These are phyloP conservation scores for Henricia sp. DNA, from an alignment of 53 echinoderm and acorn worm species.

Conservation along the genomic window DNA sequence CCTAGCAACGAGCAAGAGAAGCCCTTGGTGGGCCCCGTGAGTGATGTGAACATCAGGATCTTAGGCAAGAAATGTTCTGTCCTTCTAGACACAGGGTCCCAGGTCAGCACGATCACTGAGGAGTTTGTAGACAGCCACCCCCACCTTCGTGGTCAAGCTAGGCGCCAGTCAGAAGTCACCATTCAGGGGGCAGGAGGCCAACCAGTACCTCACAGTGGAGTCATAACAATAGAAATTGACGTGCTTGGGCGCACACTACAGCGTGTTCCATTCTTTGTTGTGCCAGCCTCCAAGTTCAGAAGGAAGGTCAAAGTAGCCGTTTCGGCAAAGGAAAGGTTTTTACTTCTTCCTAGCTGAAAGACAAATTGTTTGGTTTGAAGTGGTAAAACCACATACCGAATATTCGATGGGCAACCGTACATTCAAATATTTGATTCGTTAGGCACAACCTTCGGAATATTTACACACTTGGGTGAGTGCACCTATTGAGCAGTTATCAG, in stretches of 20 bases:
- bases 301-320: no score
- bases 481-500: no score
- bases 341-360: no score
- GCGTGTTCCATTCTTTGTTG: background rate
- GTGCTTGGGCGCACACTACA: background rate
- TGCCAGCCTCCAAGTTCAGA: background rate
- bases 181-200: slow-evolving; percentile 59
- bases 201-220: slow-evolving; percentile 9
- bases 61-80: slow-evolving; percentile 24
- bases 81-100: slow-evolving; percentile 54
- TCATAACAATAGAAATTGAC: background rate
- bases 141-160: background rate
- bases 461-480: no score
- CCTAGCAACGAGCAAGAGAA: background rate
- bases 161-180: background rate
- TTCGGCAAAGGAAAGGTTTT: no score
- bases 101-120: slow-evolving; percentile 22
- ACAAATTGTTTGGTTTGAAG: no score
- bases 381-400: no score
- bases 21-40: slow-evolving; percentile 2
- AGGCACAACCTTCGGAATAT: no score
- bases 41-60: background rate
- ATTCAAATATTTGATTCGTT: no score
- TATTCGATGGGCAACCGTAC: no score
- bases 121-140: slow-evolving; percentile 1